Evolutionary conservation across 2,113 vertebrate genomes (phyloP), one percentile per base, ranked within the genome.

Genomic region (Hystrix brachyura): DNA sequence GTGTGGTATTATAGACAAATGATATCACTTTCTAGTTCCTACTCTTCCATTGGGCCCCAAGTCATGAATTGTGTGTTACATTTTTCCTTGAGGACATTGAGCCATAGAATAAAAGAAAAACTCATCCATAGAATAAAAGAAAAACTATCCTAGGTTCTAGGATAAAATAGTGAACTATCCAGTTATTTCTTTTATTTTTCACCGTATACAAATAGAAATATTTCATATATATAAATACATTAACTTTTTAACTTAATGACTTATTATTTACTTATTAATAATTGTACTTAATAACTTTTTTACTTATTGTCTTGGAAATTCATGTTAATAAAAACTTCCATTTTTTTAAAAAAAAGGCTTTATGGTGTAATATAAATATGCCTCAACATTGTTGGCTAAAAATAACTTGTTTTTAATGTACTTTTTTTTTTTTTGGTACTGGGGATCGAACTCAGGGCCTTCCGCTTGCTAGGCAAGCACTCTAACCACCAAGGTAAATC

Each of bases 281-380:
- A 27, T 10, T 71, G 4, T 71, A 69, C 38, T 25, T 25, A 12
- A 46, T 74, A 5, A 5, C 21, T 71, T 74, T 67, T 46, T 29
- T 48, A 29, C 46, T 48, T 76, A 29, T 48, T 91, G 79, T 87
- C 57, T 82, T 89, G 38, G n/a, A 95, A 96, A 92, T 86, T 23
- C 38, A 53, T 60, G 51, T 82, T 57, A 67, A 18, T 86, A 74
- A 94, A 92, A 94, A 57, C 13, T 69, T 74, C 57, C 38, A 38
- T 7, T 83, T 55, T 51, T 65, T 91, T n/a, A 2, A 13, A 29
- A 32, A 38, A 32, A 94, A 94, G 62, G 27, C 65, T 87, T n/a
- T 29, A 25, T 80, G 46, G 34, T 64, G 34, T 74, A 4, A 48
- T 94, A 34, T 57, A 83, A 25, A 67, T 92, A 71, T 80, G 69